phyloP scores from a whole-genome alignment of 2,113 vertebrate species.

The Clarias gariepinus region DNA sequence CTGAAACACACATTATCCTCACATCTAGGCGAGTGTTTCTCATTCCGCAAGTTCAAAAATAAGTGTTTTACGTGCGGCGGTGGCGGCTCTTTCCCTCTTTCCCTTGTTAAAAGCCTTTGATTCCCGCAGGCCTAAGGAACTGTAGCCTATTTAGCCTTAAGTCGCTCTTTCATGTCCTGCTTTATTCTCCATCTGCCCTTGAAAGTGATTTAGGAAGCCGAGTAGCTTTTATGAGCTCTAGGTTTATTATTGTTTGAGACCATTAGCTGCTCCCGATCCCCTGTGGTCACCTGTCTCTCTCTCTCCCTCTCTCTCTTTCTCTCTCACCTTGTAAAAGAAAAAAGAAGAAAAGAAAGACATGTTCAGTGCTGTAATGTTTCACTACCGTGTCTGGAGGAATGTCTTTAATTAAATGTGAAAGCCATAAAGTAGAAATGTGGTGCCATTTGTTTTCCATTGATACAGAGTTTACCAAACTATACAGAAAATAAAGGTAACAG shows the following conservation, averaged over 20 bases:
- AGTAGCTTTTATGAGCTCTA: slow-evolving; percentile 61
- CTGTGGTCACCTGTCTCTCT: slow-evolving; percentile 38
- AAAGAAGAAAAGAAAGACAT: neutral
- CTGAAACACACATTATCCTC: slow-evolving; percentile 8
- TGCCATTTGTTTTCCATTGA: neutral
- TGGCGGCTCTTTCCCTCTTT: neutral
- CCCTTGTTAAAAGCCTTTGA: slow-evolving; percentile 46
- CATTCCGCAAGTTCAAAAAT: slow-evolving; percentile 20
- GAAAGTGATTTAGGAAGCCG: slow-evolving; percentile 50
- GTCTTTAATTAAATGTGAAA: slow-evolving; percentile 45
- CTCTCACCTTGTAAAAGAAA: neutral
- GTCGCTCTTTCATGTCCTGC: slow-evolving; percentile 72
- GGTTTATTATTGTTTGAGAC: slow-evolving; percentile 54
- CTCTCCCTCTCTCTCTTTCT: neutral
- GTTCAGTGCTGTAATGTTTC: slow-evolving; percentile 34
- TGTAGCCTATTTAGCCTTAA: slow-evolving; percentile 62
- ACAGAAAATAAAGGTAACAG: neutral
- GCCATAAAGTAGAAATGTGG: neutral
- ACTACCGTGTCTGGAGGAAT: slow-evolving; percentile 8
- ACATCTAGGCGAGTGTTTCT: neutral
- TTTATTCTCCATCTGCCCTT: slow-evolving; percentile 62
- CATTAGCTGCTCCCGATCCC: slow-evolving; percentile 53
- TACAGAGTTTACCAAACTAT: neutral
- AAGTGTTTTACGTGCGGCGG: neutral
- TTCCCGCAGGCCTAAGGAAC: slow-evolving; percentile 47